phyloP scores from a whole-genome alignment of 2,888 invertebrate genomes.

The Asteroscopus sphinx region DNA sequence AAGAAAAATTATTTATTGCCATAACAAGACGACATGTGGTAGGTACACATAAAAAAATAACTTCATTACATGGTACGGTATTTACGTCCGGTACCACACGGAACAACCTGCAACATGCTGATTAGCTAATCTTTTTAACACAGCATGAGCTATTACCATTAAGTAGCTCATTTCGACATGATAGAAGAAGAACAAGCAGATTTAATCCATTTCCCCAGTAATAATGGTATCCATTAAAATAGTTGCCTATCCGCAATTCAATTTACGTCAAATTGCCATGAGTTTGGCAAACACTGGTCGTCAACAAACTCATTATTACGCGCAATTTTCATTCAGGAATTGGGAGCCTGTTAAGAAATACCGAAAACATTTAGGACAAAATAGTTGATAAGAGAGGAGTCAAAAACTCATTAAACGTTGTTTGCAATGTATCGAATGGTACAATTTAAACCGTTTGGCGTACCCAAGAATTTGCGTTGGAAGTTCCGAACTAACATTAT shows the following conservation, averaged over 20 bases:
- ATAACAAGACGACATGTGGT: too few species aligned
- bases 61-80: too few species aligned
- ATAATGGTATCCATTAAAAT: constrained; percentile 35
- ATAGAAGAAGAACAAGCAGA: too few species aligned
- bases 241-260: constrained; percentile 23
- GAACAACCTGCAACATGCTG: too few species aligned
- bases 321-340: constrained; percentile 20
- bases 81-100: too few species aligned
- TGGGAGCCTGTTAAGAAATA: constrained; percentile 20
- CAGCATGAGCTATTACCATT: too few species aligned
- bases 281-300: constrained; percentile 35
- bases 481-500: constrained; percentile 68
- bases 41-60: too few species aligned
- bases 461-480: constrained; percentile 65
- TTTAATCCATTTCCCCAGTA: background rate
- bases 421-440: constrained; percentile 61
- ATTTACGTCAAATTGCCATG: constrained; percentile 18
- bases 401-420: constrained; percentile 60
- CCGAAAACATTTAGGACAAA: constrained; percentile 40
- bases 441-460: constrained; percentile 60
- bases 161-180: too few species aligned
- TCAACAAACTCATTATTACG: constrained; percentile 33
- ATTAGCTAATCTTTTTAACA: too few species aligned
- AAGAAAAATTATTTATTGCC: too few species aligned
- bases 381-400: constrained; percentile 40